Base-by-base conservation (phyloP, 2,113 vertebrate genomes). In the Origma solitaria region DNA sequence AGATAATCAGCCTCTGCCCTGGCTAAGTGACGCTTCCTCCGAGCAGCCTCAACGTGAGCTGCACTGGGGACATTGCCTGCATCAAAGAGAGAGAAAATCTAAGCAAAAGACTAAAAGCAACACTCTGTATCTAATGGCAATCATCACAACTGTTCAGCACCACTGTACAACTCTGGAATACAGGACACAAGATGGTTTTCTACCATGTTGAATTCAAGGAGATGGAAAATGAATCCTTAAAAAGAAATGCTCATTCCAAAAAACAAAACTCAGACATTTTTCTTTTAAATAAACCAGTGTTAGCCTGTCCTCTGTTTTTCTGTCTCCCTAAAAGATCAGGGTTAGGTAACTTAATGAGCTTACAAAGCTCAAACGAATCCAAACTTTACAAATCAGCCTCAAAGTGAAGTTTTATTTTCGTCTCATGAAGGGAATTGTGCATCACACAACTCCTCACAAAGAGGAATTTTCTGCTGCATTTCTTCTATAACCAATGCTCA, bases 1-100 rank as follows among this genome's bases (percentile, higher is more conserved):
- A 99, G 98, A 93, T 98, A 99, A 70, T 99, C 98, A 45, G 97
- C 96, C 60, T 86, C 97, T 27, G 95, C 45, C 92, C 98, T 98
- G 86, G 97, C 96, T 70, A 97, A 82, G 28, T 95, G 97, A 49
- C 98, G 97, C 23, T 95, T 98, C 87, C 96, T 98, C 68, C 96
- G 98, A 66, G 99, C 99, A 88, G 98, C 98, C 81, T 92, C 86
- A 50, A 98, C 96, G 23, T 92, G 95, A 83, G 94, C 92, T 33
- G 97, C 92, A 57, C 97, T 98, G 22, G 98, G 98, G 64, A 99
- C 97, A 44, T 44, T 25, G 47, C 94, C 99, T 99, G 89, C 47
- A 93, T 78, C 73, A 69, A 96, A 94, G 45, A 92, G 69, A 88
- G 78, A 87, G 14, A 86, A 79, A 78, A 47, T 25, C 25, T 71